Evolutionary conservation across 2,888 invertebrate species (phyloP).

Genomic region (Stictocephala bisonia): DNA sequence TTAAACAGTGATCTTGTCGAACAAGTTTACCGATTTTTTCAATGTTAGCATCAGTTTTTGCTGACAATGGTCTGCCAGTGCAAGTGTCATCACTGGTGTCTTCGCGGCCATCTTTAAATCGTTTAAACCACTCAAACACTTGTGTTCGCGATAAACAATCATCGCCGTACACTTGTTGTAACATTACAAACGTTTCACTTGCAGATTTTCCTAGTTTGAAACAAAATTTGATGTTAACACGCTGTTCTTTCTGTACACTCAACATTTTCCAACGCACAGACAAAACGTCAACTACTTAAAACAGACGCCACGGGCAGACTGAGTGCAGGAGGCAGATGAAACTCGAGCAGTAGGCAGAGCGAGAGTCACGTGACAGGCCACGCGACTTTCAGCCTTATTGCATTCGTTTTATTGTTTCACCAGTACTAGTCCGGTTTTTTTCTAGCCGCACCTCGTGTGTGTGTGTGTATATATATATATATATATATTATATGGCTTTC

Average conservation of each 20-base stretch:
- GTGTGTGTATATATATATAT: too few relatives aligned
- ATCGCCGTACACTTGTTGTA: slow-evolving; percentile 50
- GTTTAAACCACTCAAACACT: slow-evolving; percentile 49
- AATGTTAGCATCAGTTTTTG: not conserved
- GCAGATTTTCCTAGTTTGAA: slow-evolving; percentile 49
- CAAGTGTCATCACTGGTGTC: not conserved
- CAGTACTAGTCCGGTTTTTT: too few relatives aligned
- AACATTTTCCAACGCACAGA: slow-evolving; percentile 19
- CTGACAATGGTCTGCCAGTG: not conserved
- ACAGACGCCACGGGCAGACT: not conserved
- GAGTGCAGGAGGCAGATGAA: not conserved
- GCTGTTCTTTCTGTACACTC: slow-evolving; percentile 33
- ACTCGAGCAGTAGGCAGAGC: not conserved
- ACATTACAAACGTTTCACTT: slow-evolving; percentile 44
- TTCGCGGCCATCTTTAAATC: slow-evolving; percentile 36
- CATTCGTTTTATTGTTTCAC: not conserved
- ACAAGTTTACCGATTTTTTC: slow-evolving; percentile 14
- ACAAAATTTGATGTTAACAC: slow-evolving; percentile 46
- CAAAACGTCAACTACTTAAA: too few relatives aligned
- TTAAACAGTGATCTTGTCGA: slow-evolving; percentile 4
- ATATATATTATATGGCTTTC: too few relatives aligned
- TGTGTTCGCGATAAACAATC: slow-evolving; percentile 44
- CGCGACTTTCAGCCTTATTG: slow-evolving; percentile 5
- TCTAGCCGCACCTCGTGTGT: too few relatives aligned
- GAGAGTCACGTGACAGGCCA: not conserved